Evolutionary conservation across 30 jellyfish, hydroid and myxozoan genomes (phyloP).

Genomic region (Chrysaora quinquecirrha): DNA sequence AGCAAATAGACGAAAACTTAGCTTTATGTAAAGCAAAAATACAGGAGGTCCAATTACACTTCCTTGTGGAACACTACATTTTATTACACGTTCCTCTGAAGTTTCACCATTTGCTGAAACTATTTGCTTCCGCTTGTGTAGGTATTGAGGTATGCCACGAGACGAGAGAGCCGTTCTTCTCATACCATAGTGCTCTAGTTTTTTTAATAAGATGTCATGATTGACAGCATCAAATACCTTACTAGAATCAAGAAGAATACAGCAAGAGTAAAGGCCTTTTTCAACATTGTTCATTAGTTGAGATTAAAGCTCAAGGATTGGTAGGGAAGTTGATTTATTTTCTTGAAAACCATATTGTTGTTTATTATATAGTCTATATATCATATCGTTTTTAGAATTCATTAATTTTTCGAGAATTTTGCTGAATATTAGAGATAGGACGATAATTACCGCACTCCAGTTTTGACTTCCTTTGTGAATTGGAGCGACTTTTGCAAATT

Average conservation of each 20-base stretch:
- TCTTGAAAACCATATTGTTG: slow-evolving; percentile 34
- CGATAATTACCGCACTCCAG: slow-evolving; percentile 13
- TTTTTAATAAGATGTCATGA: slow-evolving; percentile 4
- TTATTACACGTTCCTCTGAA: not conserved
- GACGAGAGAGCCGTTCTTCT: slow-evolving; percentile 16
- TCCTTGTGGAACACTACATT: no score
- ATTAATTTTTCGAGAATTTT: slow-evolving; percentile 1
- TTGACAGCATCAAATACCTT: not conserved
- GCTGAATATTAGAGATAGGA: not conserved
- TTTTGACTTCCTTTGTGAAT: slow-evolving; percentile 35
- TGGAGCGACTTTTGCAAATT: not conserved
- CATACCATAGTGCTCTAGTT: slow-evolving; percentile 24
- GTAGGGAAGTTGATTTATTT: not conserved
- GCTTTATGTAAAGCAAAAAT: no score
- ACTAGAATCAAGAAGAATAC: not conserved
- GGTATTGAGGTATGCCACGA: not conserved
- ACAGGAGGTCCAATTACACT: no score
- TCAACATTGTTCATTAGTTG: slow-evolving; percentile 14
- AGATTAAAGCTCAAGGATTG: slow-evolving; percentile 1
- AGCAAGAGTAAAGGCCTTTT: slow-evolving; percentile 26
- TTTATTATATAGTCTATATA: slow-evolving; percentile 12
- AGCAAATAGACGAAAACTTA: no score
- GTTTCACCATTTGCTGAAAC: no score
- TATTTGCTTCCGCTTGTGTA: not conserved
- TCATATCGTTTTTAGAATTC: slow-evolving; percentile 21